These are phyloP conservation scores for Carpatolechia fugitivella DNA, from an alignment of 2,888 invertebrate species.

Conservation along the genomic window DNA sequence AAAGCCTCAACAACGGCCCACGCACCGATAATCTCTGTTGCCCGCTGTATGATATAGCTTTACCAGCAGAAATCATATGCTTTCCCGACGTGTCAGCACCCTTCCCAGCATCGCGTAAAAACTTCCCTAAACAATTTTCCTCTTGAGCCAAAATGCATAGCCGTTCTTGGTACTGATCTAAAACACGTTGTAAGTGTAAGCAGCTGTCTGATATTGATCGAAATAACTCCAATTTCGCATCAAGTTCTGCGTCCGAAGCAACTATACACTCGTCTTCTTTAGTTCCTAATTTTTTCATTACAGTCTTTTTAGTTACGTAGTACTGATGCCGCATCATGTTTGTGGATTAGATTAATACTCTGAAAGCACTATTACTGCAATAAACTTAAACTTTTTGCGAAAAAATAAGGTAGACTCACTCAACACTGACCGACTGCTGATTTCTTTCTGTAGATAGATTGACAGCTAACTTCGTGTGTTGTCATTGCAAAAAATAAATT, in stretches of 20 bases:
- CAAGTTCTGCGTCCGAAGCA: slow-evolving; percentile 96
- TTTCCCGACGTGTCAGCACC: slow-evolving; percentile 89
- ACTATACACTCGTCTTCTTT: slow-evolving; percentile 99
- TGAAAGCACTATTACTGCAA: slow-evolving; percentile 10
- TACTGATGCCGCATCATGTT: slow-evolving; percentile 94
- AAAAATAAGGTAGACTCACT: no score
- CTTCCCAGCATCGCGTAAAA: slow-evolving; percentile 95
- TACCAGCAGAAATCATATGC: slow-evolving; percentile 83
- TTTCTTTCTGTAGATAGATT: no score
- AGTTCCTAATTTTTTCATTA: slow-evolving; percentile 94
- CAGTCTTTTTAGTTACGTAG: slow-evolving; percentile 98
- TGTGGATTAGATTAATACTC: slow-evolving; percentile 21
- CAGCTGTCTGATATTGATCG: slow-evolving; percentile 95
- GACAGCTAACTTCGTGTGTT: no score
- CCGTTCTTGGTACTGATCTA: slow-evolving; percentile 96
- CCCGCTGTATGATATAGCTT: slow-evolving; percentile 91
- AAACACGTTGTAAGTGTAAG: slow-evolving; percentile 89
- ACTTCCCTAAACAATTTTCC: slow-evolving; percentile 95
- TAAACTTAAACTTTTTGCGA: neutral
- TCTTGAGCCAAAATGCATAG: slow-evolving; percentile 96
- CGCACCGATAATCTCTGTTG: slow-evolving; percentile 94
- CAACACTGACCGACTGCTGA: no score
- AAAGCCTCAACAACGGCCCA: slow-evolving; percentile 91
- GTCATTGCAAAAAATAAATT: no score
- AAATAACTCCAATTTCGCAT: slow-evolving; percentile 96